Evolutionary conservation across 2,888 invertebrate species (phyloP).

Genomic region (Frankliniella intonsa): DNA sequence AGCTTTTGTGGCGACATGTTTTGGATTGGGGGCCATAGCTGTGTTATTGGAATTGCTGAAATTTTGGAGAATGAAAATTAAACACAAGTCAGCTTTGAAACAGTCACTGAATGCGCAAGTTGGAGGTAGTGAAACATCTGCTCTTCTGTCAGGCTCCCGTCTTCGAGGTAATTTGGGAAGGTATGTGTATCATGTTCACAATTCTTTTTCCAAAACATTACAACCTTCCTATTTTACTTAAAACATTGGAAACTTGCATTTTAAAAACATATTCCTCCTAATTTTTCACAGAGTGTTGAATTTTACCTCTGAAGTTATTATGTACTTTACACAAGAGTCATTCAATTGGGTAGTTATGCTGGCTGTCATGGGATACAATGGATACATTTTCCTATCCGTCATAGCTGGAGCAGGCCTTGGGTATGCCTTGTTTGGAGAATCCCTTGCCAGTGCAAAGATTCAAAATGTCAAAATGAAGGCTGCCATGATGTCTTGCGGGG

Average conservation of each 20-base stretch:
- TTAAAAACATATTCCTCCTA: background rate
- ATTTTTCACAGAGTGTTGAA: background rate
- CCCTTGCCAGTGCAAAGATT: background rate
- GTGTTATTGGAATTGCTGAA: background rate
- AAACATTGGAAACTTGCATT: background rate
- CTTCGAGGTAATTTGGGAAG: background rate
- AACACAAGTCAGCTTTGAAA: background rate
- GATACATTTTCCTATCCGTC: background rate
- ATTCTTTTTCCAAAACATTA: background rate
- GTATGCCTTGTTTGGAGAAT: background rate
- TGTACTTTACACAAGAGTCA: background rate
- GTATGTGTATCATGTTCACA: background rate
- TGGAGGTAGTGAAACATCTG: conserved; percentile 3
- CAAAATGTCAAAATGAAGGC: conserved; percentile 15
- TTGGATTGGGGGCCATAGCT: background rate
- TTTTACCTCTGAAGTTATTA: background rate
- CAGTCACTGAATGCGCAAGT: background rate
- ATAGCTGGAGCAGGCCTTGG: background rate
- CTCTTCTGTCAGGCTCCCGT: background rate
- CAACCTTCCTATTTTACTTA: background rate
- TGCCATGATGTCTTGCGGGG: background rate
- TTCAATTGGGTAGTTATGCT: background rate
- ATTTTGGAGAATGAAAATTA: background rate
- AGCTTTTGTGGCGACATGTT: conserved; percentile 2
- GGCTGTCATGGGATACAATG: conserved; percentile 11